phyloP scores from a whole-genome alignment of 2,113 vertebrate genomes.

The Rhombomys opimus region DNA sequence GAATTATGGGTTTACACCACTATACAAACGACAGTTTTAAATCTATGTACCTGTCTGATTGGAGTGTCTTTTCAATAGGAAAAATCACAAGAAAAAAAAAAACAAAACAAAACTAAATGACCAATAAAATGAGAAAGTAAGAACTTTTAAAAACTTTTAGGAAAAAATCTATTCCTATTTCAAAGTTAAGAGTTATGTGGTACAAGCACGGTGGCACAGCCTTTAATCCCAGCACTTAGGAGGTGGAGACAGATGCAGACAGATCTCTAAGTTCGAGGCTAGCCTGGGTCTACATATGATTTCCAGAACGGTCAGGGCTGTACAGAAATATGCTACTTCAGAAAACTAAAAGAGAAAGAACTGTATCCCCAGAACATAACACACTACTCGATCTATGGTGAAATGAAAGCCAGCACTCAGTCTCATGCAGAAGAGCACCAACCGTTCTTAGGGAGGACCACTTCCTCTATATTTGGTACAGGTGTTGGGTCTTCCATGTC shows the following conservation, averaged over 20 bases:
- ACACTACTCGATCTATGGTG: neutral
- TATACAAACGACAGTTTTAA: neutral
- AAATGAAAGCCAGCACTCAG: neutral
- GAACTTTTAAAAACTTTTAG: neutral
- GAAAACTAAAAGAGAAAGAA: neutral
- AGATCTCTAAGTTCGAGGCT: neutral
- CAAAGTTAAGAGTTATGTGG: neutral
- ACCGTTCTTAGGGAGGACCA: slow-evolving; percentile 96
- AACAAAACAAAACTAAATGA: rapidly evolving
- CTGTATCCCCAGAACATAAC: neutral
- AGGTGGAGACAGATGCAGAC: no score
- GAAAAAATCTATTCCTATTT: neutral
- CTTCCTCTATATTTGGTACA: slow-evolving; percentile 97
- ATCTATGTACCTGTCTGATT: neutral
- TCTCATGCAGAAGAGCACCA: neutral
- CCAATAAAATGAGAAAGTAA: neutral
- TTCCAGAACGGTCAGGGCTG: neutral
- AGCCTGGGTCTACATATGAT: neutral
- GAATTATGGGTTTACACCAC: neutral
- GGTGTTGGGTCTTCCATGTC: slow-evolving; percentile 98
- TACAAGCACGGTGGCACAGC: neutral
- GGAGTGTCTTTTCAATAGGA: neutral
- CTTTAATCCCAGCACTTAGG: neutral
- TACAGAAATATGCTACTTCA: neutral
- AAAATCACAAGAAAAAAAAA: neutral